Evolutionary conservation across 2,797 vertebrate species (phyloP), one percentile per base, ranked within the genome.

Genomic region (Ctenochaetus hawaiiensis): DNA sequence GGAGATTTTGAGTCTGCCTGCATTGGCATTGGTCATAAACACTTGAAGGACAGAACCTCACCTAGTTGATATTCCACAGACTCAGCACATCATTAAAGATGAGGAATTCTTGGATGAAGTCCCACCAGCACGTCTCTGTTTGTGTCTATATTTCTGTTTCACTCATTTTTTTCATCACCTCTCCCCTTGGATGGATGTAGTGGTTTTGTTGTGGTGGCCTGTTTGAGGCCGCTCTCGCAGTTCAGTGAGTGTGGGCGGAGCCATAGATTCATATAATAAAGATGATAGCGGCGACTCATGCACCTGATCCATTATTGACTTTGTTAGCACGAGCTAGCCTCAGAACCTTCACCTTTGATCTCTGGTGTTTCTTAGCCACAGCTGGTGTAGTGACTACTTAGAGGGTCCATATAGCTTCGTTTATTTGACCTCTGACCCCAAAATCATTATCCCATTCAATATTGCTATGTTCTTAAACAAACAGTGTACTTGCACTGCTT

Each of bases 241-340:
- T 23, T 10, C 20, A 30, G 11, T 18, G 8, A 8, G 41, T 30
- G 57, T 60, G 62, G 47, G 70, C 22, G 59, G 56, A 75, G 44
- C 34, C n/a, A 45, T 4, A 59, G 47, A 49, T 57, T 64, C 64
- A 86, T 83, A 60, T 52, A 45, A 59, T 79, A 18, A 51, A 60
- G 57, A 74, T 44, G 44, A 78, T 65, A 30, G 58, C 49, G 44
- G 23, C 3, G 20, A 61, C 73, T 74, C 64, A 22, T 51, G 67
- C 89, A 91, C 65, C 91, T 90, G 85, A 87, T 84, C 88, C 85
- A 72, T 78, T 84, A 83, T 86, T 87, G 82, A 79, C 77, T 81
- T 85, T 82, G 67, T 84, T 63, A 67, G 76, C 59, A 56, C 74
- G 37, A 53, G 37, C 61, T 45, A 52, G 64, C 81, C 62, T 65